These are phyloP conservation scores for Diplazon laetatorius DNA, from an alignment of 2,888 invertebrate species.

Conservation along the genomic window DNA sequence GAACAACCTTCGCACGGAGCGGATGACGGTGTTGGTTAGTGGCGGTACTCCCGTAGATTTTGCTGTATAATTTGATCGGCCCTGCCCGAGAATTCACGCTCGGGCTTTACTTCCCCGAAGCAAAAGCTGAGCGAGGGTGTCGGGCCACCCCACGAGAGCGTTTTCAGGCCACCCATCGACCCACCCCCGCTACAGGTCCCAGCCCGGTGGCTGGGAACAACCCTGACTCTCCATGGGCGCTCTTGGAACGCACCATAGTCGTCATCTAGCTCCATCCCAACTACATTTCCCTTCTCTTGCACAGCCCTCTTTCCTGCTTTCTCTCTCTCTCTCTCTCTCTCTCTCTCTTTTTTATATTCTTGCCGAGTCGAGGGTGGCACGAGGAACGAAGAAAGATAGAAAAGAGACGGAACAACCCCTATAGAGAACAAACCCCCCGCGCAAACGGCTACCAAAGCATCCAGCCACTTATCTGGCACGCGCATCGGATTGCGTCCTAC, in stretches of 20 bases:
- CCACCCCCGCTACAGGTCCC: slow-evolving; percentile 47
- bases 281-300: slow-evolving; percentile 51
- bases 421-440: slow-evolving; percentile 39
- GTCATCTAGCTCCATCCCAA: slow-evolving; percentile 57
- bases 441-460: slow-evolving; percentile 75
- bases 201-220: too few species aligned
- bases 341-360: slow-evolving; percentile 67
- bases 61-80: slow-evolving; percentile 78
- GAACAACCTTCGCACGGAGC: slow-evolving; percentile 19
- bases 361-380: slow-evolving; percentile 17
- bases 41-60: slow-evolving; percentile 55
- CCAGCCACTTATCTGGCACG: slow-evolving; percentile 83
- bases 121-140: slow-evolving; percentile 74
- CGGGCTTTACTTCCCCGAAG: slow-evolving; percentile 61
- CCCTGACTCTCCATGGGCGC: slow-evolving; percentile 40
- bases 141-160: slow-evolving; percentile 73
- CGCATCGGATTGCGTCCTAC: slow-evolving; percentile 83
- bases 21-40: slow-evolving; percentile 27
- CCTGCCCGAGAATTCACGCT: slow-evolving; percentile 62
- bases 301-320: slow-evolving; percentile 29
- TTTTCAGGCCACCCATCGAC: slow-evolving; percentile 71
- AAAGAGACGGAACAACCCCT: slow-evolving; percentile 49
- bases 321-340: slow-evolving; percentile 48
- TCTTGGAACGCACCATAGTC: slow-evolving; percentile 58
- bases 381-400: slow-evolving; percentile 39